Percentiles rank a stretch among this genome's conserved stretches.
Evolutionary conservation across 2,113 vertebrate species (phyloP).

Genomic region (Cyprinodon tularosa): DNA sequence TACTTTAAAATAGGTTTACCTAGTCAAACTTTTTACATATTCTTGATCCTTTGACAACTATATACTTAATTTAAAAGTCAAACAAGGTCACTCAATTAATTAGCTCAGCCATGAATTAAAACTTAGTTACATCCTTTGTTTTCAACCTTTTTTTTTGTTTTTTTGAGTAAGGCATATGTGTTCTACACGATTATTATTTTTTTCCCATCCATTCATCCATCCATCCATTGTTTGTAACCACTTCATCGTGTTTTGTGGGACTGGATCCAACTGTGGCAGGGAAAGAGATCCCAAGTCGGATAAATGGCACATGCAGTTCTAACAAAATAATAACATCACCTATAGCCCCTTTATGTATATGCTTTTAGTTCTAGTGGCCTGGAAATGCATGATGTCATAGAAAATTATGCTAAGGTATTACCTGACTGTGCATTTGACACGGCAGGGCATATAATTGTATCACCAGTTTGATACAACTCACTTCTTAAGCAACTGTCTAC

Average conservation of each 20-base stretch:
- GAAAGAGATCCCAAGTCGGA: background rate
- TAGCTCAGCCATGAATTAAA: too few relatives aligned
- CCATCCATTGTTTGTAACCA: too few relatives aligned
- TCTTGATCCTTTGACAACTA: background rate
- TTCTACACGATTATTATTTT: background rate
- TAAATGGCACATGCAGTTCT: background rate
- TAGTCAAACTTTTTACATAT: too few relatives aligned
- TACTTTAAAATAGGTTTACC: too few relatives aligned
- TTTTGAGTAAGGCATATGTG: background rate
- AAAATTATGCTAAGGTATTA: background rate
- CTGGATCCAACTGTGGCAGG: background rate
- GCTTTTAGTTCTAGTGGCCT: background rate
- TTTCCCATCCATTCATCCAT: background rate
- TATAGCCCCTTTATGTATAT: background rate
- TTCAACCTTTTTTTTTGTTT: background rate
- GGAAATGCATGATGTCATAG: background rate
- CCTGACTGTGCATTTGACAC: background rate
- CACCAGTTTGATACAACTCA: too few relatives aligned
- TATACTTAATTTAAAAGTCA: background rate
- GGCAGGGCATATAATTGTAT: too few relatives aligned
- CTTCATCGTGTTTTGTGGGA: background rate
- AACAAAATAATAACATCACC: background rate
- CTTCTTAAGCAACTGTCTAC: too few relatives aligned
- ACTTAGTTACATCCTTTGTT: too few relatives aligned
- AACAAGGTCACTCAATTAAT: too few relatives aligned